Percentiles rank a stretch among this genome's conserved stretches.
Evolutionary conservation across 2,888 invertebrate species (phyloP).

Genomic region (Psococerastis gibbosa): DNA sequence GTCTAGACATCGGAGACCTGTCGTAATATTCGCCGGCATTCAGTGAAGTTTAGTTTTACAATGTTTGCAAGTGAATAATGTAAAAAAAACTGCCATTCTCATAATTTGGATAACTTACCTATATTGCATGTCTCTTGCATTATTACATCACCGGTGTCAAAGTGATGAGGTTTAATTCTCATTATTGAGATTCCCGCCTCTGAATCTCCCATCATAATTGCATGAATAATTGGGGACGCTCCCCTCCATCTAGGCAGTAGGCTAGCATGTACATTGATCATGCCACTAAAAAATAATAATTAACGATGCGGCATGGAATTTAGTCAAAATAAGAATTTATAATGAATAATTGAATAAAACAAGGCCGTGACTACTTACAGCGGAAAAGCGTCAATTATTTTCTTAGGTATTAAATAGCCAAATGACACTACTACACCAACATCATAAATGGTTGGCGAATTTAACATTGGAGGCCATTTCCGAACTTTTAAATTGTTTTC

Average conservation of each 20-base stretch:
- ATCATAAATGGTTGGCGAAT: conserved; percentile 39
- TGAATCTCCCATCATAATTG: conserved; percentile 63
- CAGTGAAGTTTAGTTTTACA: background rate
- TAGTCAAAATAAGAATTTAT: too few species aligned
- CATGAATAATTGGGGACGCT: conserved; percentile 75
- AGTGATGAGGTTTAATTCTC: conserved; percentile 61
- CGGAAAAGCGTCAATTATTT: conserved; percentile 56
- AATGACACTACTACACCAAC: conserved; percentile 85
- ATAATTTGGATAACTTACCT: conserved; percentile 3
- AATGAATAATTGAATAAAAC: too few species aligned
- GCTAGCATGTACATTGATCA: conserved; percentile 88
- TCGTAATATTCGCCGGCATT: conserved; percentile 21
- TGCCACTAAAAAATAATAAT: conserved; percentile 56
- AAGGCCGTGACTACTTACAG: conserved; percentile 38
- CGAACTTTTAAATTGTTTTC: conserved; percentile 37
- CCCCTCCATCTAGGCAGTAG: conserved; percentile 83
- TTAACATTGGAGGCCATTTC: conserved; percentile 42
- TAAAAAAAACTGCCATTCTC: too few species aligned
- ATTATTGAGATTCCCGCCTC: conserved; percentile 73
- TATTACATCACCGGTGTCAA: conserved; percentile 52
- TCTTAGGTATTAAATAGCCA: conserved; percentile 69
- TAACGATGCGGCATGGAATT: too few species aligned
- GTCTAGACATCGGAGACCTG: background rate
- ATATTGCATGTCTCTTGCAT: conserved; percentile 19
- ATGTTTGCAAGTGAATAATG: too few species aligned